Evolutionary conservation across 1,140 invertebrate genomes (phyloP), one percentile per base, ranked within the genome.

Genomic region (Calephelis nemesis): DNA sequence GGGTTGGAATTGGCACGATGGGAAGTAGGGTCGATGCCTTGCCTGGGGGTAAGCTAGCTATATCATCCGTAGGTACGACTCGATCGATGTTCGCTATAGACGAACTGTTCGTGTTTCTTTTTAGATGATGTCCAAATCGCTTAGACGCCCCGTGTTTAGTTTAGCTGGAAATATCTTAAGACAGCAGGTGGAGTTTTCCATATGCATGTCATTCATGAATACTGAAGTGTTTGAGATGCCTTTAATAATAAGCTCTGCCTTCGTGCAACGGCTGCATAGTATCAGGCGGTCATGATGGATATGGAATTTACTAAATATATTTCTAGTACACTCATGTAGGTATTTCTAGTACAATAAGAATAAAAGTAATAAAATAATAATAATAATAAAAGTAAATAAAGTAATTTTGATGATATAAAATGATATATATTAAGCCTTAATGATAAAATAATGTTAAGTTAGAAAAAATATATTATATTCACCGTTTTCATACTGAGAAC

Each of bases 11-110:
- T 79, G 47, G 71, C 42, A 47, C 65, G 76, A 10, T 45, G 47
- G 64, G 7, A 15, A 12, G 65, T 62, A 76, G 77, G 85, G 83
- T 84, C 83, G 83, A 82, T 83, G 81, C 72, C 79, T 83, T 73
- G 76, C 73, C 72, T 70, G 65, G 70, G 76, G 85, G 81, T 77
- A 82, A 80, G 78, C 84, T 85, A 84, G 83, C 83, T 87, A 86
- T 80, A 85, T 84, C 81, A 83, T 85, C 79, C 74, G 85, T 90
- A 88, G 83, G 85, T 87, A 87, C 80, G 72, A 74, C 49, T 70
- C 74, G 83, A 88, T 90, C 87, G 84, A 90, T 90, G 87, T 67
- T 70, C 62, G 76, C 70, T 78, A 84, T 78, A 79, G 83, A 85
- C 78, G 76, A 74, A 54, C 69, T 71, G 74, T 50, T 71, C 65